These are phyloP conservation scores for Rissa tridactyla DNA, from an alignment of 2,113 vertebrate species.

Conservation along the genomic window DNA sequence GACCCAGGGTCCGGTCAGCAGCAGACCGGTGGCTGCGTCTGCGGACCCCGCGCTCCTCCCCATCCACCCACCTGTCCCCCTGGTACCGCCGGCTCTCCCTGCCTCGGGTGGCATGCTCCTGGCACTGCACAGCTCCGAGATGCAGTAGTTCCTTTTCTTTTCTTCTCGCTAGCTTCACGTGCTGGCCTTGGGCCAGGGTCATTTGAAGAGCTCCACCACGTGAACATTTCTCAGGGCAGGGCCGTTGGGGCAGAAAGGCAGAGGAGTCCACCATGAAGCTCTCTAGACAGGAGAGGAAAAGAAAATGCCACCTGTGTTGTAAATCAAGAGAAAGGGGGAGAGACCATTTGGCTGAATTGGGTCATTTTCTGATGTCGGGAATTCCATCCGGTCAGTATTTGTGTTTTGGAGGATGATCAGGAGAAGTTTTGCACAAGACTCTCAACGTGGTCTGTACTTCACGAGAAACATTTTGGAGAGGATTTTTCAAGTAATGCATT, in stretches of 20 bases:
- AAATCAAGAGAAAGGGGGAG: neutral
- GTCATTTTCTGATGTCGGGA: neutral
- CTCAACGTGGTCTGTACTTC: neutral
- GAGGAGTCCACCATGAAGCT: neutral
- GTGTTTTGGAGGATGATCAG: neutral
- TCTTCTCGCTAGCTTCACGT: neutral
- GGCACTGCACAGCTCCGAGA: neutral
- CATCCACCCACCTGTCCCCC: neutral
- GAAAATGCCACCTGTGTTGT: neutral
- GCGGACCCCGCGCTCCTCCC: fast-evolving
- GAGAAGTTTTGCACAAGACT: neutral
- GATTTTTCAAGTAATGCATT: neutral
- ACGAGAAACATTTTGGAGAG: neutral
- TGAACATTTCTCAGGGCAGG: neutral
- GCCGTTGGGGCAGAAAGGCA: neutral
- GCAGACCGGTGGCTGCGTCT: neutral
- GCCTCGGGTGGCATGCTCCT: neutral
- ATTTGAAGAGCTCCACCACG: neutral
- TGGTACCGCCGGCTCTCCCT: fast-evolving
- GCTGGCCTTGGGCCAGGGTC: neutral
- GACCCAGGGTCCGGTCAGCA: neutral
- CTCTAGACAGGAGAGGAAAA: neutral
- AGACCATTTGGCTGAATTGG: neutral
- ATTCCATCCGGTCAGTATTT: neutral
- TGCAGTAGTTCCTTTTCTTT: neutral